Base-by-base conservation (phyloP, 2,113 vertebrate species). In the Taurulus bubalis region DNA sequence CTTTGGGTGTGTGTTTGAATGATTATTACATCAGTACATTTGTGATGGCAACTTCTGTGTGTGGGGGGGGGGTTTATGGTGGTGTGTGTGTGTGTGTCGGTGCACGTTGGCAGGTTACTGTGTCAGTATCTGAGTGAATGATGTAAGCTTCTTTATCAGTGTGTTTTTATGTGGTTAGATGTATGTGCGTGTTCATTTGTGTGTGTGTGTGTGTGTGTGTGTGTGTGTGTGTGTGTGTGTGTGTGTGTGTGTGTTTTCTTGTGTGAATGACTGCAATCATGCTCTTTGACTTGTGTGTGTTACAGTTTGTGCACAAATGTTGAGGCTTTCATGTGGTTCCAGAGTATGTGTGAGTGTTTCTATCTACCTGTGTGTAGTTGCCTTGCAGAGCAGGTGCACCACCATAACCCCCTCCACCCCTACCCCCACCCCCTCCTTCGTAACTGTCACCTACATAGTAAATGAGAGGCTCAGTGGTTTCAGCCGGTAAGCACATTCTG, bases 391-490 rank as follows among this genome's bases (percentile, higher is more conserved):
- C 90, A 90, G 89, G 88, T 92, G 85, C 85, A 66, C 49, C 67
- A 77, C 71, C 68, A 68, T 59, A 20, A 15, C 3, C 24, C 59
- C 62, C 49, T 42, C 47, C 8, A 47, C 8, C 6, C 26, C 32
- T 2, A 3, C 36, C 24, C 62, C 42, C 42, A 45, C 42, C 42
- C 22, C 32, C 32, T 0, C 32, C 58, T 24, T 16, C 42, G 15
- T 89, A 88, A 90, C 91, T 92, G 93, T 93, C 93, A 92, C 82
- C 82, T 85, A 85, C 84, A 84, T 92, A 74, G 87, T 91, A 89
- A 93, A 94, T 88, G 85, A 90, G 87, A 58, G 74, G 59, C 86
- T 83, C 63, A 32, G 75, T 78, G 82, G 83, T 91, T 93, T 92
- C 75, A 78, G 84, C 79, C 83, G 75, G 84, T 90, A 90, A 93